These are phyloP conservation scores for Ormyrus pomaceus DNA, from an alignment of 2,888 invertebrate species.

Conservation along the genomic window DNA sequence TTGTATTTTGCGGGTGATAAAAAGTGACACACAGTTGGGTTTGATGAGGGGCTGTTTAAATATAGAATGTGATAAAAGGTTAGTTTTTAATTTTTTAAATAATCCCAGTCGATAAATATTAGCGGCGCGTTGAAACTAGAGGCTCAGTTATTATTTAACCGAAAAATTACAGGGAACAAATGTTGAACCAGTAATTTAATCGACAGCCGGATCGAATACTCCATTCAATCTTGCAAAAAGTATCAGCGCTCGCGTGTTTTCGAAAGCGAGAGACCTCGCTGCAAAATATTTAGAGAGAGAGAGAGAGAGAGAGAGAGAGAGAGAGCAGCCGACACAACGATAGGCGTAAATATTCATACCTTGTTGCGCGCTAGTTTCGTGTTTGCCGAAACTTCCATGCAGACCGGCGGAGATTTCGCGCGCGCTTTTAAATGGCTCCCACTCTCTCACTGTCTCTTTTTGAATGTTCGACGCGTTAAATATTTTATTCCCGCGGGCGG, in stretches of 20 bases:
- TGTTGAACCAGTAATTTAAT: not conserved
- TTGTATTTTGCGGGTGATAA: no score
- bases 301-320: not conserved
- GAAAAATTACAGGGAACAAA: not conserved
- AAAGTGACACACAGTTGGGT: no score
- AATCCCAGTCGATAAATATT: no score
- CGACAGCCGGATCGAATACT: no score
- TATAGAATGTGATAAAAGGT: no score
- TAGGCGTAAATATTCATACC: constrained; percentile 46
- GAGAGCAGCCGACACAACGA: constrained; percentile 4
- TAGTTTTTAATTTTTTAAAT: no score
- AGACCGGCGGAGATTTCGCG: constrained; percentile 6
- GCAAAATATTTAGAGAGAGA: constrained; percentile 37
- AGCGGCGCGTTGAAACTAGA: no score
- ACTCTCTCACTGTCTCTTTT: not conserved
- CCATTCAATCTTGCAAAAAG: no score
- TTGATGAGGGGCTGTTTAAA: no score
- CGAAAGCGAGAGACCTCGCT: not conserved
- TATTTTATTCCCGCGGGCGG: constrained; percentile 38
- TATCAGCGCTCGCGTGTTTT: no score
- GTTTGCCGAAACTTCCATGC: constrained; percentile 31
- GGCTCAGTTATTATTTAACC: no score
- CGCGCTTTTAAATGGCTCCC: not conserved
- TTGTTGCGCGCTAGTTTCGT: constrained; percentile 32
- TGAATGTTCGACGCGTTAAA: constrained; percentile 19